phyloP scores from a whole-genome alignment of 2,113 vertebrate species.

The Triplophysa dalaica region DNA sequence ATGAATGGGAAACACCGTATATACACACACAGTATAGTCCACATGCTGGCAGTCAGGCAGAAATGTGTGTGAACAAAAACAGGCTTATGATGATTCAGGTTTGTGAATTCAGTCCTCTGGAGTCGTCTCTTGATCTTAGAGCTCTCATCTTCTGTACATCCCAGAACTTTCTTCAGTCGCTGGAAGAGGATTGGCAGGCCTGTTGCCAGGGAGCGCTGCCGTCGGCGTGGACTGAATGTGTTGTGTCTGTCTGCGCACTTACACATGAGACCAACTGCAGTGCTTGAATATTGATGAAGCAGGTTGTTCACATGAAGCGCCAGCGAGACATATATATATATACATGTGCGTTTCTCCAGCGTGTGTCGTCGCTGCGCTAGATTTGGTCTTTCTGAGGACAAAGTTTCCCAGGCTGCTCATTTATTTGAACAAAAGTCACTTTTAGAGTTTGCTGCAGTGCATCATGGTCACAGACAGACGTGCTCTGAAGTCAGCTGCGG shows the following conservation, averaged over 20 bases:
- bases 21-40: too few species aligned
- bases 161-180: not conserved
- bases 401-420: not conserved
- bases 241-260: slow-evolving; percentile 69
- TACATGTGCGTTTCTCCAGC: not conserved
- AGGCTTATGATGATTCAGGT: not conserved
- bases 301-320: slow-evolving; percentile 64
- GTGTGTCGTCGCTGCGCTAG: not conserved
- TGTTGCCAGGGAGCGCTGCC: slow-evolving; percentile 76
- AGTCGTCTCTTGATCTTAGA: not conserved
- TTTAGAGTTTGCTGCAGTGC: slow-evolving; percentile 17
- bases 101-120: not conserved
- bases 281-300: slow-evolving; percentile 81
- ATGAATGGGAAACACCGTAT: too few species aligned
- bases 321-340: slow-evolving; percentile 35
- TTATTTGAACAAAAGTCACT: not conserved
- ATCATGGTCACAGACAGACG: not conserved
- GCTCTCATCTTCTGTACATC: not conserved
- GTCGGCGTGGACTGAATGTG: slow-evolving; percentile 75
- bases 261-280: slow-evolving; percentile 78
- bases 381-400: not conserved
- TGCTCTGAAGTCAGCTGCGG: slow-evolving; percentile 36
- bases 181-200: slow-evolving; percentile 66
- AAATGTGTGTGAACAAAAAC: too few species aligned
- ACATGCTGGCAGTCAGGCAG: too few species aligned